Base-by-base conservation (phyloP, 2,888 invertebrate species). In the Dryadula phaetusa region DNA sequence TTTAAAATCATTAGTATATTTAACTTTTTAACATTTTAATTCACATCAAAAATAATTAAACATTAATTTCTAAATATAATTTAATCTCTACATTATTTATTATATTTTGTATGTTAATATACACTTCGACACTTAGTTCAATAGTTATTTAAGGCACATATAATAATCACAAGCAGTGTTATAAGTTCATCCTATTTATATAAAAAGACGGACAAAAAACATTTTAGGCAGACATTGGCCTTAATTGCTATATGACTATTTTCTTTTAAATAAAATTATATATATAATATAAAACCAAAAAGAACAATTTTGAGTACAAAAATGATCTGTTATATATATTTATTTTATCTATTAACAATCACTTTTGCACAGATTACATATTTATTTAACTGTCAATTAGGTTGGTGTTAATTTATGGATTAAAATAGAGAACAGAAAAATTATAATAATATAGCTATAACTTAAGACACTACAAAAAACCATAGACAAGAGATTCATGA, bases 21-120 rank as follows among this genome's bases (percentile, higher is more conserved):
- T 84, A 16, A 87, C 83, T 81, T 84, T 82, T 81, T 78, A 79
- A 81, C 76, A 80, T 79, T 70, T 67, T 72, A 78, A 78, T 81
- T 78, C 71, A 83, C 81, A 82, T 84, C 78, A 80, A 84, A 85
- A 85, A 82, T 83, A 81, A 79, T 75, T 66, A 58, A 69, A 75
- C 72, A 76, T 74, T 76, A 77, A 56, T 71, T 69, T 68, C 67
- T 70, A 64, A 74, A 73, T 74, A 74, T 72, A 80, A 75, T 79
- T 76, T 76, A 69, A 62, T 69, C 10, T 64, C 20, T 53, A 49
- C 28, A 40, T 52, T 37, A 46, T 22, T 25, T 42, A 34, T 16
- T 54, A 47, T 58, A 44, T 52, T 0, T 53, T 32, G 37, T 44
- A 63, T 40, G 42, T 25, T 37, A 54, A 49, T 34, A 64, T 56